Evolutionary conservation across 2,113 vertebrate genomes (phyloP).

Genomic region (Gallinago undulata): DNA sequence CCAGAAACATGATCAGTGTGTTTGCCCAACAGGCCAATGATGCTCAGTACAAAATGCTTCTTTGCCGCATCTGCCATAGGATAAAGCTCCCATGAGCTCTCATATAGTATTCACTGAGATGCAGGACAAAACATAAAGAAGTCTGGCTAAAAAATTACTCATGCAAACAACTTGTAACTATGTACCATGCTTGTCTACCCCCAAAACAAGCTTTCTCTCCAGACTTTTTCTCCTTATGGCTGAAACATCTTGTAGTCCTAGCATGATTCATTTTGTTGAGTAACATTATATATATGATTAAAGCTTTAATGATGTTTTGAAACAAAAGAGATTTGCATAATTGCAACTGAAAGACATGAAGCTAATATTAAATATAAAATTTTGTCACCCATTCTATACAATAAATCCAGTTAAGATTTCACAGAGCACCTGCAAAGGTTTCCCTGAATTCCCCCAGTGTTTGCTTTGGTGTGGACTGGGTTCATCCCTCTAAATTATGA

Average conservation of each 20-base stretch:
- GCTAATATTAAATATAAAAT: neutral
- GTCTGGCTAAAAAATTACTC: neutral
- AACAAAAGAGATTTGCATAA: slow-evolving; percentile 23
- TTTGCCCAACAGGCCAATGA: neutral
- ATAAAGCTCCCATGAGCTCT: neutral
- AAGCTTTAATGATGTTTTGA: neutral
- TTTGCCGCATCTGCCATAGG: neutral
- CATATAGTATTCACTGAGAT: neutral
- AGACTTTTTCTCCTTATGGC: neutral
- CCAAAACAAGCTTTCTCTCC: neutral
- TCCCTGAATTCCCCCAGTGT: neutral
- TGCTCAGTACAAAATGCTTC: neutral
- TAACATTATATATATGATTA: neutral
- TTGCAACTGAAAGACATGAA: neutral
- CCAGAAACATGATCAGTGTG: neutral
- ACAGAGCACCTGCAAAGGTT: neutral
- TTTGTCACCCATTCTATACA: neutral
- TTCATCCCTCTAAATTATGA: neutral
- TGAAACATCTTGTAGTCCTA: neutral
- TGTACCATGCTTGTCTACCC: neutral
- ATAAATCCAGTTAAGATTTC: neutral
- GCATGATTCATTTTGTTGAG: neutral
- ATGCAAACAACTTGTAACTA: neutral
- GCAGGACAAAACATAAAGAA: neutral
- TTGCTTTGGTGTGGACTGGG: neutral